Base-by-base conservation (phyloP, 2,113 vertebrate species). In the Pitta sordida region DNA sequence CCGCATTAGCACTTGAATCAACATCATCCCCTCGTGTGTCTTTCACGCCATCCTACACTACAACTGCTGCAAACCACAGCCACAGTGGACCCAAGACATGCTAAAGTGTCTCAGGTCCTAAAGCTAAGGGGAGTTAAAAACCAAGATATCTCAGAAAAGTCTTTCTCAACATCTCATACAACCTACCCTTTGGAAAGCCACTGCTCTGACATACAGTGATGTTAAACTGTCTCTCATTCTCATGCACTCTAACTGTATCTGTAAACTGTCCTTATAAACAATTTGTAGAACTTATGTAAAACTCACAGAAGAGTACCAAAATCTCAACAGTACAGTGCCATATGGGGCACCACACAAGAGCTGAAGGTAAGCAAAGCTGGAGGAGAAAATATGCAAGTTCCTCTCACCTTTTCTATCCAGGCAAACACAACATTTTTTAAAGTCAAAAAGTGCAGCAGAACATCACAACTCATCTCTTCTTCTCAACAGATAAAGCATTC, bases 401-500 rank as follows among this genome's bases (percentile, higher is more conserved):
- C 53, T 74, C 58, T 95, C 82, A 97, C 96, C 94, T 81, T 97
- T 90, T 97, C 91, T 94, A 98, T 97, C 96, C 97, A 98, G 70
- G 95, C 96, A 94, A 97, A 97, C 77, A 98, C 88, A 86, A 88
- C 95, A 80, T 92, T 97, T 30, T 91, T 97, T 98, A 70, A 97
- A 98, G 97, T 97, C 97, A 56, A 97, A 90, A 98, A 98, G 92
- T 95, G 95, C 92, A 98, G 94, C 58, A 97, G 94, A 92, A 96
- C 93, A 94, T 98, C 97, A 83, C 86, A 91, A 88, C 91, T 96
- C 95, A 94, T 95, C 96, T 98, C 93, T 75, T 98, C 97, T 91
- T 91, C 94, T 93, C 93, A 92, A 97, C 98, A 99, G 96, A 99
- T 98, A 97, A 98, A 98, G 94, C 97, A 98, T 97, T 98, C 97